Evolutionary conservation across 2,888 invertebrate species (phyloP).

Genomic region (Mesorhabditis sp.): DNA sequence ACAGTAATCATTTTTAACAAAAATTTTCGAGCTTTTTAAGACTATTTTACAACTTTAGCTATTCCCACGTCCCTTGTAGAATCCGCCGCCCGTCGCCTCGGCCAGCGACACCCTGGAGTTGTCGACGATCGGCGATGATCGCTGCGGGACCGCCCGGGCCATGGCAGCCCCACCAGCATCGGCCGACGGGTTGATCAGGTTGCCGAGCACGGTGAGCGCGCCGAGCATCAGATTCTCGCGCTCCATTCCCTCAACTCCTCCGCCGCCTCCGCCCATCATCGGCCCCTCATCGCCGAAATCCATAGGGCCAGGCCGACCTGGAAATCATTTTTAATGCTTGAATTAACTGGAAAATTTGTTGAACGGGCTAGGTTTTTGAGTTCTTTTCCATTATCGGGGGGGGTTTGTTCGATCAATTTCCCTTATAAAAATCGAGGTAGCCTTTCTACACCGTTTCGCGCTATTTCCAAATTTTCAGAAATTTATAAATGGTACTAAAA

Average conservation of each 20-base stretch:
- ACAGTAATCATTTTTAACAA: too few relatives aligned
- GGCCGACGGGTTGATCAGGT: neutral
- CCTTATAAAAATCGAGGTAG: too few relatives aligned
- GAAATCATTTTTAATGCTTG: too few relatives aligned
- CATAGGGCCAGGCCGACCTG: too few relatives aligned
- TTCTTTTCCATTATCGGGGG: too few relatives aligned
- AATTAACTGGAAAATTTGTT: neutral
- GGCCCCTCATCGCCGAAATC: too few relatives aligned
- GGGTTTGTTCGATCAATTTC: too few relatives aligned
- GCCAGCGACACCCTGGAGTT: neutral
- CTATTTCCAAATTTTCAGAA: too few relatives aligned
- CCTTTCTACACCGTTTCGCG: too few relatives aligned
- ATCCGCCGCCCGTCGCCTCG: neutral
- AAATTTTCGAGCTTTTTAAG: too few relatives aligned
- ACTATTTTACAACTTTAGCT: too few relatives aligned
- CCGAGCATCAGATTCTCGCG: slow-evolving; percentile 2
- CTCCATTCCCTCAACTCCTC: neutral
- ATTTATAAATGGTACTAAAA: too few relatives aligned
- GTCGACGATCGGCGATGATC: neutral
- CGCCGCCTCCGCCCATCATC: neutral
- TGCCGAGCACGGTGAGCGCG: slow-evolving; percentile 3
- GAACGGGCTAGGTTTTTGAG: neutral
- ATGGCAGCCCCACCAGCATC: neutral
- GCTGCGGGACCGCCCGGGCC: neutral
- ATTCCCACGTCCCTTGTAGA: neutral